A percentile compares a stretch with the other conserved stretches of the same genome.
Conservation (phyloP, 2,797 vertebrate species). For the Catamblyrhynchus diadema region DNA sequence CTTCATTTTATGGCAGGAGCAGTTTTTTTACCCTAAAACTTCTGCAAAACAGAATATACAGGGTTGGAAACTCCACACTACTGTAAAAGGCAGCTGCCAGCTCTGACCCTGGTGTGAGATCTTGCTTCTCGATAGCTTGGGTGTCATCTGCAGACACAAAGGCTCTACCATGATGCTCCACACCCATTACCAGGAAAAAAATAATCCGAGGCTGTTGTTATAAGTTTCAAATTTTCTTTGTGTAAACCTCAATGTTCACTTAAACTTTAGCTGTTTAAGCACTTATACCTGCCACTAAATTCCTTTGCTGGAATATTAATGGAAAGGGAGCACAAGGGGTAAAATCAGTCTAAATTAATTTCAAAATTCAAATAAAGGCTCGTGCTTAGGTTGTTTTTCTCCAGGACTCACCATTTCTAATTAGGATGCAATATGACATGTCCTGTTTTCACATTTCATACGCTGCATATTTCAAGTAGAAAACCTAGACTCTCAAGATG, state of each 20-base stretch:
- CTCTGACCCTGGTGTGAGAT: not conserved
- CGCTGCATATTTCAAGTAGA: constrained; percentile 29
- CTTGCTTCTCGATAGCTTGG: not conserved
- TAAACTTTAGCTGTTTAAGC: not conserved
- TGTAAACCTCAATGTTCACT: not conserved
- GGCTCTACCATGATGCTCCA: not conserved
- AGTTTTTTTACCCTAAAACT: not conserved
- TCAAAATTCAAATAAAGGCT: constrained; percentile 17
- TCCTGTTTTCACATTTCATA: constrained; percentile 45
- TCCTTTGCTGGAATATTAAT: constrained; percentile 21
- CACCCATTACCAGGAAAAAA: not conserved
- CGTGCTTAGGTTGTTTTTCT: constrained; percentile 11
- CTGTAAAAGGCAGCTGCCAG: not conserved
- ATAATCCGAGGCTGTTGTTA: not conserved
- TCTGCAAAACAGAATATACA: not conserved
- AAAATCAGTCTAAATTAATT: not conserved
- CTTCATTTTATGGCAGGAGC: not conserved
- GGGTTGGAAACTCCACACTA: not conserved
- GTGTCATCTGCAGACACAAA: not conserved
- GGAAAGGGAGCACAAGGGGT: not conserved
- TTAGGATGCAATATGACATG: constrained; percentile 43
- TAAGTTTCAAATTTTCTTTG: not conserved
- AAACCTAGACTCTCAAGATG: constrained; percentile 29
- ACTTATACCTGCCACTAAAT: not conserved
- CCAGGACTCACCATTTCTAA: constrained; percentile 17